Conservation (phyloP, 2,113 vertebrate genomes). For the Rhizomys pruinosus region DNA sequence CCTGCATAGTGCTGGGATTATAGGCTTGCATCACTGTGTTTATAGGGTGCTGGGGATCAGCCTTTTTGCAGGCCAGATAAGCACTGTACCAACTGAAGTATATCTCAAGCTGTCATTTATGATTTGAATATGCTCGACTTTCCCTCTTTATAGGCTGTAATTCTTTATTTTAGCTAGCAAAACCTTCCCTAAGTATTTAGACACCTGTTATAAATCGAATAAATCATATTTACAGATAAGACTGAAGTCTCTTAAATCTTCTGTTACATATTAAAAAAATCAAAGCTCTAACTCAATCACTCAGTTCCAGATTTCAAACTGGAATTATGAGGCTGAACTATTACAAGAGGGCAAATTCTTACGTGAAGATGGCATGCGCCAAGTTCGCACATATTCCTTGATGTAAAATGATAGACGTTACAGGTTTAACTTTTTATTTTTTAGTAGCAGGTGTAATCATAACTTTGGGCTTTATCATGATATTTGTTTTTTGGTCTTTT, state of each 20-base stretch:
- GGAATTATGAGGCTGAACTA: conserved; percentile 17
- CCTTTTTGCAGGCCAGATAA: not conserved
- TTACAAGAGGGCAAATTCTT: not conserved
- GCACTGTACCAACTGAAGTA: not conserved
- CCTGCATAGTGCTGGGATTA: too few species aligned
- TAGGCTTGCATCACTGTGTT: not conserved
- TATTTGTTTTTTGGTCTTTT: too few species aligned
- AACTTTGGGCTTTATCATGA: not conserved
- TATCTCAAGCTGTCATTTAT: not conserved
- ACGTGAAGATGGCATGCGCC: not conserved
- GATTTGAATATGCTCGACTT: conserved; percentile 63
- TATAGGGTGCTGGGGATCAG: not conserved
- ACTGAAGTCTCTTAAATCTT: conserved; percentile 49
- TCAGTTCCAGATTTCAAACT: conserved; percentile 41
- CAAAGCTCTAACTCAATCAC: not conserved
- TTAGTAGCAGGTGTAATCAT: not conserved
- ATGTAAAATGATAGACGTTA: conserved; percentile 26
- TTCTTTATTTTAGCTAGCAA: conserved; percentile 45
- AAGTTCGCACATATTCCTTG: not conserved
- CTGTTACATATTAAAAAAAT: conserved; percentile 20
- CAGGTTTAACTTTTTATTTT: not conserved
- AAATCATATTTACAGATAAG: conserved; percentile 30
- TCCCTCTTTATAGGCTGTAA: conserved; percentile 1
- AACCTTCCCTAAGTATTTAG: conserved; percentile 38
- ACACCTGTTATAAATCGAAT: conserved; percentile 31